Evolutionary conservation across 2,888 invertebrate species (phyloP).

Genomic region (Campoplex nolae): DNA sequence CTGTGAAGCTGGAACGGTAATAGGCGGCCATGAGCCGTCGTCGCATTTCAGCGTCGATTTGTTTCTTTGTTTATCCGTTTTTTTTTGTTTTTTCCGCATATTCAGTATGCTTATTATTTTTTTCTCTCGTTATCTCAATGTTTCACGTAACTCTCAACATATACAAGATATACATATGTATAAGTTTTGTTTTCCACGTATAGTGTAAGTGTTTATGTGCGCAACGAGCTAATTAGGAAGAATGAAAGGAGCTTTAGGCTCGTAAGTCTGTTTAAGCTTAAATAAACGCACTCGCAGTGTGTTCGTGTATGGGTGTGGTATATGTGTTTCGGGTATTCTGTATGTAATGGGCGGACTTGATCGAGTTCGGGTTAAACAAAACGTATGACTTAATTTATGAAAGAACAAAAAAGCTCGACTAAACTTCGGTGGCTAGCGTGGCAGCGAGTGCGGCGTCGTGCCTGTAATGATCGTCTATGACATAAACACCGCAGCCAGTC

Average conservation of each 20-base stretch:
- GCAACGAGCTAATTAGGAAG: slow-evolving; percentile 53
- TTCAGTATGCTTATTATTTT: not conserved
- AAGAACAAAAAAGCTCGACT: slow-evolving; percentile 82
- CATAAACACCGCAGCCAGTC: slow-evolving; percentile 87
- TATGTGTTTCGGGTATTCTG: too few relatives aligned
- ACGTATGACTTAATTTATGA: slow-evolving; percentile 23
- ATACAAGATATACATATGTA: slow-evolving; percentile 49
- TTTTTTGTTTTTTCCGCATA: slow-evolving; percentile 22
- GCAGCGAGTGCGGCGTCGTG: slow-evolving; percentile 86
- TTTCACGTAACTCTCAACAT: slow-evolving; percentile 39
- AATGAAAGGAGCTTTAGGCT: not conserved
- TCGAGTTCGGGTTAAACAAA: slow-evolving; percentile 5
- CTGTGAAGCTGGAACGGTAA: not conserved
- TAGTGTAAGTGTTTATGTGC: slow-evolving; percentile 27
- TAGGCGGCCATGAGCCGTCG: slow-evolving; percentile 11
- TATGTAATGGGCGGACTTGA: too few relatives aligned
- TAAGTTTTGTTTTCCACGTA: slow-evolving; percentile 32
- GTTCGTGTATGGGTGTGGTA: not conserved
- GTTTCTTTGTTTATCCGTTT: not conserved
- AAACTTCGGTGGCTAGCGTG: slow-evolving; percentile 92
- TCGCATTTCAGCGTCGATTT: slow-evolving; percentile 11
- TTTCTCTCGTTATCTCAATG: not conserved
- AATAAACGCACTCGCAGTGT: not conserved
- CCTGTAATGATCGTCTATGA: slow-evolving; percentile 91
- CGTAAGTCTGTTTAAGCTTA: slow-evolving; percentile 10